phyloP scores from a whole-genome alignment of 92 coral and sea anemone species.

The Siderastrea radians region DNA sequence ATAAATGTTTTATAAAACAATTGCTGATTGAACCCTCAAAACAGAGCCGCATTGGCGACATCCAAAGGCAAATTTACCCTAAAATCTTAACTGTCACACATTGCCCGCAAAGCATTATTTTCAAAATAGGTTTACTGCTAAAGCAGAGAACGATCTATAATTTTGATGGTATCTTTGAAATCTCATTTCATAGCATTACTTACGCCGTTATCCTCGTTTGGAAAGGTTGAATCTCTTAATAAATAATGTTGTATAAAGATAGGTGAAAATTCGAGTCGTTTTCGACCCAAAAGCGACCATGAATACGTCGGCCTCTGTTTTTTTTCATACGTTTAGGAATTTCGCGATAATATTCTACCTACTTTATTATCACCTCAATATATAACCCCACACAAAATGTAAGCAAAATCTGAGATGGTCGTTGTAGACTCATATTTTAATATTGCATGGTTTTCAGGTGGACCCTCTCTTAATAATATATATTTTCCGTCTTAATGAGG shows the following conservation, averaged over 20 bases:
- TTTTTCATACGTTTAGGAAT: not conserved
- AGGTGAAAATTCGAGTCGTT: not conserved
- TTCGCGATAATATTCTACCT: conserved; percentile 18
- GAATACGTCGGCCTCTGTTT: not conserved
- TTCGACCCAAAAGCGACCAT: not conserved
- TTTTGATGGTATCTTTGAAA: not conserved
- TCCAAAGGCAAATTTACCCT: not conserved
- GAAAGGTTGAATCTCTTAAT: not conserved
- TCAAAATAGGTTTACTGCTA: not conserved
- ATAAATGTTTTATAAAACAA: not conserved
- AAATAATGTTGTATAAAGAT: conserved; percentile 4
- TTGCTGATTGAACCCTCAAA: not conserved
- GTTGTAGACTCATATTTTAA: conserved; percentile 9
- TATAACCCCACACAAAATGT: conserved; percentile 1
- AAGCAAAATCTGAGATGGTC: conserved; percentile 1
- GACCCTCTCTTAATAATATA: not conserved
- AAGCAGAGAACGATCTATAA: not conserved
- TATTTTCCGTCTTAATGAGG: too few relatives aligned
- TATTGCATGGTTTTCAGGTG: conserved; percentile 27
- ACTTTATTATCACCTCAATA: conserved; percentile 7
- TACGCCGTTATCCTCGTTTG: not conserved
- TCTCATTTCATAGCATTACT: not conserved
- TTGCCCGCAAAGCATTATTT: not conserved
- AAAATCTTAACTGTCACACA: not conserved
- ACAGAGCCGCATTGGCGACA: not conserved